A percentile compares a stretch with the other conserved stretches of the same genome.
phyloP scores from a whole-genome alignment of 2,797 vertebrate genomes.

The Malurus leucopterus region DNA sequence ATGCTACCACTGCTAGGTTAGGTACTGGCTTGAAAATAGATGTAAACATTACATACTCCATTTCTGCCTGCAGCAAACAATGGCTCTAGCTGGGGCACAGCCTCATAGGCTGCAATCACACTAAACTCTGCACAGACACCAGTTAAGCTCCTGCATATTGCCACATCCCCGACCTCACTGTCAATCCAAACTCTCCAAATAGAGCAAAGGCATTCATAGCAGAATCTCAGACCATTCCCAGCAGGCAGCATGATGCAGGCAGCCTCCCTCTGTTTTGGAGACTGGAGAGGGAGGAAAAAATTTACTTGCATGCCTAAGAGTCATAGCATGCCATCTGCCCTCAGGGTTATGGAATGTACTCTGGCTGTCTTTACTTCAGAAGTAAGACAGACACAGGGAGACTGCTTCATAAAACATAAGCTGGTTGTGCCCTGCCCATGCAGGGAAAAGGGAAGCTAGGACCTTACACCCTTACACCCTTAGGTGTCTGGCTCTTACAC shows the following conservation, averaged over 20 bases:
- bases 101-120: background rate
- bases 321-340: background rate
- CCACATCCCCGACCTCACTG: background rate
- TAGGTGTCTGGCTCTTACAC: background rate
- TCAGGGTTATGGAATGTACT: background rate
- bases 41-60: background rate
- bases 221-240: background rate
- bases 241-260: background rate
- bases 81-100: background rate
- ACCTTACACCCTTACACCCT: background rate
- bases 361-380: background rate
- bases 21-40: background rate
- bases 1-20: background rate
- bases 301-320: accelerated
- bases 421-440: accelerated
- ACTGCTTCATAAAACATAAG: background rate
- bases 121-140: background rate
- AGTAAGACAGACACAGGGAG: background rate
- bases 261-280: background rate
- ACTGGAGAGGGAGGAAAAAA: background rate
- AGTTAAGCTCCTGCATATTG: background rate
- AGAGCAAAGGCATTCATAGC: background rate
- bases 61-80: background rate
- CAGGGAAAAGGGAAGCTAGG: background rate
- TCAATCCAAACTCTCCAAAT: background rate